Evolutionary conservation across 2,888 invertebrate genomes (phyloP).

Genomic region (Xanthorhoe designata): DNA sequence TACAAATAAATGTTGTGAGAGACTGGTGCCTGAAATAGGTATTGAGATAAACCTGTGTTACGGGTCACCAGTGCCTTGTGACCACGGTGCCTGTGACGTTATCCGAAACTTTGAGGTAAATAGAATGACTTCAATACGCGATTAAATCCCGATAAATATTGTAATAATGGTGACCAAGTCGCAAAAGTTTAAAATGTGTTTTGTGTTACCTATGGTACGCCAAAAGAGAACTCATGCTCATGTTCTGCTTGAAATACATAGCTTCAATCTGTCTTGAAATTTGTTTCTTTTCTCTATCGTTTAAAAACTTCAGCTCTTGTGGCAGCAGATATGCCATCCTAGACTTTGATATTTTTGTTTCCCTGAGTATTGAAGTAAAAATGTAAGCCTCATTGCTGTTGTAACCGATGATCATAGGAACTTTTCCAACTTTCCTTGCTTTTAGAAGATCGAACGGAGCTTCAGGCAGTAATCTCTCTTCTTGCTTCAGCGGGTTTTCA

Average conservation of each 20-base stretch:
- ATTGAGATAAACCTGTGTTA: too few species aligned
- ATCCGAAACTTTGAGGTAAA: too few species aligned
- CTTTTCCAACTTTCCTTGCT: slow-evolving; percentile 50
- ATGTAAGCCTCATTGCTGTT: slow-evolving; percentile 75
- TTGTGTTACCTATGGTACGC: slow-evolving; percentile 71
- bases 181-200: too few species aligned
- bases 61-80: too few species aligned
- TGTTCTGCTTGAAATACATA: slow-evolving; percentile 65
- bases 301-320: slow-evolving; percentile 64
- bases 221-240: slow-evolving; percentile 58
- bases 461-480: slow-evolving; percentile 65
- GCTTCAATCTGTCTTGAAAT: slow-evolving; percentile 60
- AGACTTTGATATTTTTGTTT: slow-evolving; percentile 52
- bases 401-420: slow-evolving; percentile 74
- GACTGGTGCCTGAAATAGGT: too few species aligned
- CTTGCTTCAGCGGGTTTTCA: slow-evolving; percentile 63
- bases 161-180: too few species aligned
- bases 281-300: slow-evolving; percentile 59
- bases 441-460: slow-evolving; percentile 62
- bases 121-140: too few species aligned
- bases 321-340: slow-evolving; percentile 61
- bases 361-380: slow-evolving; percentile 62
- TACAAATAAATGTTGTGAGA: too few species aligned
- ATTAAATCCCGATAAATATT: too few species aligned
- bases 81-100: too few species aligned